A percentile compares a stretch with the other conserved stretches of the same genome.
Evolutionary conservation across 30 jellyfish, hydroid and myxozoan species (phyloP).

Genomic region (Aurelia aurita complex sp. Pacific): DNA sequence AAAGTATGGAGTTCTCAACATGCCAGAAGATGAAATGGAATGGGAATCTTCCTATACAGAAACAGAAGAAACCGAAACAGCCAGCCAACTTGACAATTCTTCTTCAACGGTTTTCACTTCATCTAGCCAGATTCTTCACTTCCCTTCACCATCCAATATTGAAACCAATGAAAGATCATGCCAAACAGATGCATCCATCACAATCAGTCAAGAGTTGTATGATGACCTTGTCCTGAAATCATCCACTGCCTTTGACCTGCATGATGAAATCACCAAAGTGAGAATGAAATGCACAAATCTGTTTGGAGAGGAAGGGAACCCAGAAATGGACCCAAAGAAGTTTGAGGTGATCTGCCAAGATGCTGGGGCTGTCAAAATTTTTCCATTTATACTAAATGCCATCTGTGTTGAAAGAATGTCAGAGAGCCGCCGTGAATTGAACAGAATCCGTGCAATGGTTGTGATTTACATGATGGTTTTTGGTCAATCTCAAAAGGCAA

Average conservation of each 20-base stretch:
- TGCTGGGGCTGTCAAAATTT: slow-evolving; percentile 17
- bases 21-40: slow-evolving; percentile 33
- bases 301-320: slow-evolving; percentile 47
- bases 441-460: slow-evolving; percentile 15
- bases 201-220: slow-evolving; percentile 8
- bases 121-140: slow-evolving; percentile 20
- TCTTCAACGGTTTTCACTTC: slow-evolving; percentile 2
- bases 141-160: not conserved
- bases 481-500: slow-evolving; percentile 29
- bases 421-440: slow-evolving; percentile 8
- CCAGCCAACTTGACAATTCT: not conserved
- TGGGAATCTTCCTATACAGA: slow-evolving; percentile 28
- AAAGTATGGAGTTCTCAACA: not conserved
- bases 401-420: slow-evolving; percentile 31
- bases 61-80: not conserved
- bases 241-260: slow-evolving; percentile 18
- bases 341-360: slow-evolving; percentile 38
- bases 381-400: slow-evolving; percentile 20
- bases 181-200: slow-evolving; percentile 19
- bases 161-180: slow-evolving; percentile 15
- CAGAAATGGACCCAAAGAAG: slow-evolving; percentile 48
- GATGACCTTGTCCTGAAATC: slow-evolving; percentile 29
- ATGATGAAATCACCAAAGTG: slow-evolving; percentile 19
- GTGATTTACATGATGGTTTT: not conserved
- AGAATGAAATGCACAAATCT: slow-evolving; percentile 25